Evolutionary conservation across 2,888 invertebrate species (phyloP).

Genomic region (Acleris emargana): DNA sequence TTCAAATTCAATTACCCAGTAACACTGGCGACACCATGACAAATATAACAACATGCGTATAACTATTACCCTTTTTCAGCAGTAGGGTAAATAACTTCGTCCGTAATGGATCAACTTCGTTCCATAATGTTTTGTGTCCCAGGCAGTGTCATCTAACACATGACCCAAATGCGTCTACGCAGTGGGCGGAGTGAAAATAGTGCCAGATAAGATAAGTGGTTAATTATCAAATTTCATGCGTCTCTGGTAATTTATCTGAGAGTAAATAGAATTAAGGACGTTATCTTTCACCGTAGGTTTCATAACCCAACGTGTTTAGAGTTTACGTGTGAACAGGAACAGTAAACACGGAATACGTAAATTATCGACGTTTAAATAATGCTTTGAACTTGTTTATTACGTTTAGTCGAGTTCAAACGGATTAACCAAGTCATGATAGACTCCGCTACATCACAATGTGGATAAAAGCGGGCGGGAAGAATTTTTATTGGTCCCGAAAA

Average conservation of each 20-base stretch:
- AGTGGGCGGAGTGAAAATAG: conserved; percentile 66
- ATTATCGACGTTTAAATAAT: conserved; percentile 51
- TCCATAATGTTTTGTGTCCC: conserved; percentile 3
- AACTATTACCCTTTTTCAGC: no score
- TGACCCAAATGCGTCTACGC: conserved; percentile 47
- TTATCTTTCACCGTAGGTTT: conserved; percentile 66
- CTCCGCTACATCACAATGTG: conserved; percentile 62
- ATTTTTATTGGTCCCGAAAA: conserved; percentile 71
- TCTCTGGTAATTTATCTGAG: conserved; percentile 69
- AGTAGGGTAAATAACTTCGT: not conserved
- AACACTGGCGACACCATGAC: no score
- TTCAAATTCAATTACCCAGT: no score
- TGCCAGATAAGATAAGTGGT: conserved; percentile 73
- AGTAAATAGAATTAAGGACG: conserved; percentile 73
- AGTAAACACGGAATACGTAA: conserved; percentile 46
- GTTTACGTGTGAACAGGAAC: conserved; percentile 52
- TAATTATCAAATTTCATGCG: conserved; percentile 79
- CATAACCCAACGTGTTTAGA: conserved; percentile 55
- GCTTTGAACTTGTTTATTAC: conserved; percentile 51
- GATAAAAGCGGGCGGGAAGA: conserved; percentile 66
- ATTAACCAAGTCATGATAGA: conserved; percentile 58
- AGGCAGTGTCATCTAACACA: conserved; percentile 40
- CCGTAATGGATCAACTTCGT: conserved; percentile 10
- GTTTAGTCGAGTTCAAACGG: conserved; percentile 56
- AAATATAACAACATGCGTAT: not conserved